Base-by-base conservation (phyloP, 2,113 vertebrate species). In the Apodemus speciosus region DNA sequence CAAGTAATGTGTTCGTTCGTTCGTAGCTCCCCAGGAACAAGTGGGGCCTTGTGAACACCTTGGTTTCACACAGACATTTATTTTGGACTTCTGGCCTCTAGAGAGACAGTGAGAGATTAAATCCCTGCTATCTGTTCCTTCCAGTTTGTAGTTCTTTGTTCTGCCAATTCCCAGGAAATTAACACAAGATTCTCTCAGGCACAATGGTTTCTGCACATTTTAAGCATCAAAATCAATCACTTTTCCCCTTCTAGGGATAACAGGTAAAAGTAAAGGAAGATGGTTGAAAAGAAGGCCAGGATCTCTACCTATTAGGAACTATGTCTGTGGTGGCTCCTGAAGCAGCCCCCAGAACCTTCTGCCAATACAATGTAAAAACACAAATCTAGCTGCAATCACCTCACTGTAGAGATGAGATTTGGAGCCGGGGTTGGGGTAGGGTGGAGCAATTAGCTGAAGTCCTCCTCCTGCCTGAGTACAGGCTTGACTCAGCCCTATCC, bases 341-440 rank as follows among this genome's bases (percentile, higher is more conserved):
- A 72, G n/a, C 43, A 62, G 49, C 32, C 69, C 15, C 3, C 10
- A 89, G 91, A 90, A 94, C 15, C 49, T 92, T 91, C 79, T 30
- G 79, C 20, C 56, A 80, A 60, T 27, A 85, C 21, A 76, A 27
- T 40, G 2, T 92, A 62, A 85, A 92, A 38, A 77, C 20, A 46
- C 0, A 0, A 7, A 30, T 73, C 40, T 49, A 75, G 2, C 77
- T 85, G 46, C 83, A 68, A 64, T 1, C 11, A n/a, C 23, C 32
- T 76, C 30, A 75, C 25, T 89, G 62, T 77, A 56, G 43, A 91
- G 10, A 62, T 38, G 40, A 30, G 60, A 88, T 62, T 0, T 18
- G 49, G 84, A 93, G 68, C 92, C 46, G 62, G 25, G 53, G 23
- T 79, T 23, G 75, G 62, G 51, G 62, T 75, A 77, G 92, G 93